phyloP scores from a whole-genome alignment of 2,888 invertebrate species.

The Orthonevra nobilis region DNA sequence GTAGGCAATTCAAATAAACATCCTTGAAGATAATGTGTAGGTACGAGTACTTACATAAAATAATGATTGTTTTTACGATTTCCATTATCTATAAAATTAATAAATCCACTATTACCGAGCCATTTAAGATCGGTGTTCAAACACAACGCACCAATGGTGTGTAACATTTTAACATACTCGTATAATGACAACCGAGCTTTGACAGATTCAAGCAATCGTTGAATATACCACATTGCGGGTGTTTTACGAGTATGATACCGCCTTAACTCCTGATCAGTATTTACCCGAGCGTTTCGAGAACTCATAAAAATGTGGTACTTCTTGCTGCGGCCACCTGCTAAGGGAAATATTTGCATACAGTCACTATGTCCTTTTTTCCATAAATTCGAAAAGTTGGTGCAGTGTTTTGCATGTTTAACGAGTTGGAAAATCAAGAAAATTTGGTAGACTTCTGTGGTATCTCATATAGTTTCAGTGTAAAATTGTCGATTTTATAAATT shows the following conservation, averaged over 20 bases:
- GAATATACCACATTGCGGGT: conserved; percentile 14
- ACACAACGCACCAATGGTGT: too few relatives aligned
- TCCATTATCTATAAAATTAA: too few relatives aligned
- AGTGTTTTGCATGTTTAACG: conserved; percentile 62
- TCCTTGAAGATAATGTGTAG: too few relatives aligned
- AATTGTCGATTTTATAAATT: conserved; percentile 49
- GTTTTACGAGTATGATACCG: conserved; percentile 9
- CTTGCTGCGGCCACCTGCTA: conserved; percentile 58
- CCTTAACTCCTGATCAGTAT: conserved; percentile 30
- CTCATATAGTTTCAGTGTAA: conserved; percentile 20
- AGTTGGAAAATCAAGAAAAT: conserved; percentile 66
- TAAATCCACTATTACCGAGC: too few relatives aligned
- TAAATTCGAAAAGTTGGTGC: conserved; percentile 38
- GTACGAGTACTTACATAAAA: too few relatives aligned
- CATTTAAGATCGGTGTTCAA: too few relatives aligned
- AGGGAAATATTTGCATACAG: conserved; percentile 58
- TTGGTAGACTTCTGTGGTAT: conserved; percentile 30
- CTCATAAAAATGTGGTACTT: conserved; percentile 55
- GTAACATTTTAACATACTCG: too few relatives aligned
- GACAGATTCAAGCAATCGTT: neutral
- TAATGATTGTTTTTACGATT: too few relatives aligned
- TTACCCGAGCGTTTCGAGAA: conserved; percentile 64
- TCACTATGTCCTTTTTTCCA: conserved; percentile 50
- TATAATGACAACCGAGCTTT: too few relatives aligned
- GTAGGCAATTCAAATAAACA: too few relatives aligned